Evolutionary conservation across 92 coral and sea anemone genomes (phyloP), one percentile per base, ranked within the genome.

Genomic region (Virgularia gustaviana): DNA sequence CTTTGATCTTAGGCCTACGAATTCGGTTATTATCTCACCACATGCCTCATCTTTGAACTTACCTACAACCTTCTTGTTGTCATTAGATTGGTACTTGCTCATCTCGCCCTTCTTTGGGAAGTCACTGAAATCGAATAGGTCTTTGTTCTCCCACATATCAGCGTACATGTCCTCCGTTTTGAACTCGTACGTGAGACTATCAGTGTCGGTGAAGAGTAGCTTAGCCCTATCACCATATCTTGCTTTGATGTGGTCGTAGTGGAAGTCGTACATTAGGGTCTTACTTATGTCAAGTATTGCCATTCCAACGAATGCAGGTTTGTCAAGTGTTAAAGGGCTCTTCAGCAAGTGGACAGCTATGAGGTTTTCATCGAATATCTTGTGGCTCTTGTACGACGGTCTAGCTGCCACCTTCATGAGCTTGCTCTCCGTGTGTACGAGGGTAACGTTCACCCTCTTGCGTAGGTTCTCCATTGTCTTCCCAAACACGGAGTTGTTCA

Each of bases 181-280:
- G 0, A 79, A 33, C 6, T 57, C 42, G 35, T 70, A 79, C 22
- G 42, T 32, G 23, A 78, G 55, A 15, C 59, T 37, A 49, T 68
- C 77, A 0, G 70, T 56, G 22, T 78, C 77, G 0, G 71, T 78
- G 54, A 70, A 78, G 16, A 70, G 25, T 7, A 78, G 23, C 20
- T 70, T 70, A 3, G 63, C 61, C 19, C 33, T 42, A 0, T 18
- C 45, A 12, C 37, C 38, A 36, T 68, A 78, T 54, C 39, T 70
- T 6, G 6, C 35, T 23, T 30, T 70, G 10, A 78, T 43, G 32
- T 43, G 59, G 63, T 78, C 59, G 49, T 78, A 78, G 36, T 78
- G 71, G 12, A 78, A 70, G 36, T 56, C 62, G 51, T 58, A 59
- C 83, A 70, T 70, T 1, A 23, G 41, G 16, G 61, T 36, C 62